Base-by-base conservation (phyloP, 2,888 invertebrate genomes). In the Phymatocera aterrima region DNA sequence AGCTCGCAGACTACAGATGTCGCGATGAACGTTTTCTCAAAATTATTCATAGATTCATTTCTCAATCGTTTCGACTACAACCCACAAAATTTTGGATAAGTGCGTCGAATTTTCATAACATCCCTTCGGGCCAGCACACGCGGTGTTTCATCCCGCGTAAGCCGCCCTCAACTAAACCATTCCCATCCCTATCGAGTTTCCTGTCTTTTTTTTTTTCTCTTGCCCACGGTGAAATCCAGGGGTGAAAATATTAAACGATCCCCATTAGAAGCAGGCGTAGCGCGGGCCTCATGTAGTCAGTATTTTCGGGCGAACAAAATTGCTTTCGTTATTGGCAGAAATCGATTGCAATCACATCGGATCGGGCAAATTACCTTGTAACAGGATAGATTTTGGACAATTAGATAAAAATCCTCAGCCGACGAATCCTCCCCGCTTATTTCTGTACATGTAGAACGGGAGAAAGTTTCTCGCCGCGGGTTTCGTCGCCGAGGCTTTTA, bases 181-280 rank as follows among this genome's bases (percentile, higher is more conserved):
- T 46, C 72, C 31, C 31, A 51, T 51, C 51, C 51, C 28, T 28
- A 34, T 64, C 43, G 43, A 68, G n/a, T 68, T 68, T 65, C n/a
- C n/a, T n/a, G n/a, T n/a, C n/a, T n/a, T n/a, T n/a, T n/a, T n/a
- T n/a, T n/a, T n/a, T n/a, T n/a, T n/a, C n/a, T n/a, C n/a, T n/a
- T 68, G 68, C 34, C 43, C 40, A 77, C 57, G 40, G 60, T 28
- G 28, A 43, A 24, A 18, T 61, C 31, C 70, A 40, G 18, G 70
- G 78, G 78, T 78, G 70, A 70, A 78, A 78, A 78, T 78, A 78
- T 78, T 78, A 70, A 78, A 78, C 65, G 78, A 65, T 65, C 40
- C 78, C 70, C 78, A 78, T 78, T 78, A 78, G 78, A 72, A 48
- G 72, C 72, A 72, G 72, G 51, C 72, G 68, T 68, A 68, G 51